phyloP scores from a whole-genome alignment of 2,113 vertebrate genomes.

The Morone chrysops region DNA sequence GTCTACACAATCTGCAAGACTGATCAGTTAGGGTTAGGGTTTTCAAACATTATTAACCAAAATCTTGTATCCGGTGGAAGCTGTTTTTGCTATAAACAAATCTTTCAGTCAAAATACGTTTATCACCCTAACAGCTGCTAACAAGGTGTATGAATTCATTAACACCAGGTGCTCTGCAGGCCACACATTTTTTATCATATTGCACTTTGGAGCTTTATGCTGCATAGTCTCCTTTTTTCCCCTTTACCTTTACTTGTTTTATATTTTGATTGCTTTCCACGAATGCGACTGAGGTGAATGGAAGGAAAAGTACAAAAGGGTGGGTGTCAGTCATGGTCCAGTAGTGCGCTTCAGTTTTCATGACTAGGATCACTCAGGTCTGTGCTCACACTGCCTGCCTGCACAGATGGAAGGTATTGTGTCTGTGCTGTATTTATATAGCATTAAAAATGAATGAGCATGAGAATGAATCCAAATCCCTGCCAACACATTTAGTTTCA shows the following conservation, averaged over 20 bases:
- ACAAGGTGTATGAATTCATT: conserved; percentile 9
- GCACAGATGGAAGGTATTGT: neutral
- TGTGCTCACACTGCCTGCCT: conserved; percentile 14
- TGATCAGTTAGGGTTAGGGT: neutral
- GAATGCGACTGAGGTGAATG: conserved; percentile 22
- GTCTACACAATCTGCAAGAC: neutral
- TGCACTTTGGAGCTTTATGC: neutral
- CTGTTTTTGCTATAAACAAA: neutral
- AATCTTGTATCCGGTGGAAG: neutral
- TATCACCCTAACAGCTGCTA: conserved; percentile 9
- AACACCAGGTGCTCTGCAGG: neutral
- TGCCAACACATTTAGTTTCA: neutral
- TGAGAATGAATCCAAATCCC: neutral
- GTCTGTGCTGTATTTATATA: neutral
- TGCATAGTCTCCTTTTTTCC: neutral
- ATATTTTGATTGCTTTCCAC: conserved; percentile 11
- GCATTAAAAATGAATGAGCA: neutral
- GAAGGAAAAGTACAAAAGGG: conserved; percentile 2
- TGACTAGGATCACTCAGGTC: conserved; percentile 27
- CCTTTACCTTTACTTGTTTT: neutral
- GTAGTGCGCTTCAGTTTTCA: conserved; percentile 32
- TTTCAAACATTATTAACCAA: neutral
- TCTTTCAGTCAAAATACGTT: conserved; percentile 1
- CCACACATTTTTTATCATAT: neutral
- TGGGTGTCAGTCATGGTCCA: conserved; percentile 37